phyloP scores from a whole-genome alignment of 2,888 invertebrate species.

The Dorcus hopei region DNA sequence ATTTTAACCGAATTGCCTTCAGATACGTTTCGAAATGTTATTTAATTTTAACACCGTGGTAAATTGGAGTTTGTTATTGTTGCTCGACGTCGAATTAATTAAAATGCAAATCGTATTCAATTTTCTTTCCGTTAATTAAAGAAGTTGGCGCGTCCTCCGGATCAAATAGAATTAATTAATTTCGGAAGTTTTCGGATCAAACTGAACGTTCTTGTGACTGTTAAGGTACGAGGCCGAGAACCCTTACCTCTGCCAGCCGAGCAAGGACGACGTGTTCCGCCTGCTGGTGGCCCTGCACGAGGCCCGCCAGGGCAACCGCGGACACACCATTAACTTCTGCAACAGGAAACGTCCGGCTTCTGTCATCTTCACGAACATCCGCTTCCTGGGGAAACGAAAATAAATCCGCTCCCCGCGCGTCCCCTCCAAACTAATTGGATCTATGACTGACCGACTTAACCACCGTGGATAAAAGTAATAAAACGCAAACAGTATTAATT shows the following conservation, averaged over 20 bases:
- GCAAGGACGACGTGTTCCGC: constrained; percentile 60
- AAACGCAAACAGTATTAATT: constrained; percentile 18
- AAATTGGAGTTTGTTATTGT: too few species aligned
- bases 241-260: constrained; percentile 60
- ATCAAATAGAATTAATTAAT: neutral
- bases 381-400: constrained; percentile 57
- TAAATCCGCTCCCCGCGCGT: constrained; percentile 17
- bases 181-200: too few species aligned
- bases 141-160: constrained; percentile 16
- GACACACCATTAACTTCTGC: constrained; percentile 59
- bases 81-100: too few species aligned
- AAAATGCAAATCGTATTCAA: too few species aligned
- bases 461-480: constrained; percentile 7
- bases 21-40: too few species aligned
- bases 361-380: constrained; percentile 61
- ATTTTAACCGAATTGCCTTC: too few species aligned
- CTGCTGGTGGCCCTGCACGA: constrained; percentile 60
- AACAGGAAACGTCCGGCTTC: constrained; percentile 60
- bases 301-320: constrained; percentile 55
- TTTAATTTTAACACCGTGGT: too few species aligned
- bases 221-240: constrained; percentile 57
- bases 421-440: neutral
- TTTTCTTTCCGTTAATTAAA: neutral
- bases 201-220: constrained; percentile 1
- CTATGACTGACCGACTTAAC: constrained; percentile 11